phyloP scores from a whole-genome alignment of 2,888 invertebrate genomes.

The Drosophila pseudotakahashii region DNA sequence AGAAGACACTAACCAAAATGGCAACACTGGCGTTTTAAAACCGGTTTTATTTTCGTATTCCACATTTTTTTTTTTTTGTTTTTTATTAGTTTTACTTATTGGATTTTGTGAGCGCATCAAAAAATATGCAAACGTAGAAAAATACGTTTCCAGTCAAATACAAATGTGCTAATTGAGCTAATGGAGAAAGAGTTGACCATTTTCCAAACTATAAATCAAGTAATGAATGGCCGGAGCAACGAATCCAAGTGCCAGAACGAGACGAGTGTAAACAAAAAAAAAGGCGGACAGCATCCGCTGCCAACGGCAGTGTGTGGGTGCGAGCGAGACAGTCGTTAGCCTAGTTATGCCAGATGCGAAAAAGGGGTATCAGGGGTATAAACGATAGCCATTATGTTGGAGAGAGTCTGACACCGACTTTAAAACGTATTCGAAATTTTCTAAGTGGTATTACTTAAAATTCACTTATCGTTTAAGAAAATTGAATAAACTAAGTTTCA shows the following conservation, averaged over 20 bases:
- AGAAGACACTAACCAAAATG: conserved; percentile 51
- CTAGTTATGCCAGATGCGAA: conserved; percentile 27
- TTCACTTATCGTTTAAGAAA: no score
- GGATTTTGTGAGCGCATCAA: conserved; percentile 40
- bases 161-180: conserved; percentile 61
- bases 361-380: conserved; percentile 9
- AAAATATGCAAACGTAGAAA: conserved; percentile 23
- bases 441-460: no score
- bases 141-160: conserved; percentile 36
- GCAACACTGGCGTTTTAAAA: conserved; percentile 62
- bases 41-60: conserved; percentile 53
- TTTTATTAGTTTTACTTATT: conserved; percentile 12
- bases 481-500: no score
- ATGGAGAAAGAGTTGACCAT: conserved; percentile 45
- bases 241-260: conserved; percentile 25
- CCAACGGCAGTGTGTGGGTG: conserved; percentile 15
- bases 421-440: no score
- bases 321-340: conserved; percentile 17
- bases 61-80: conserved; percentile 2
- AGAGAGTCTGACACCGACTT: no score
- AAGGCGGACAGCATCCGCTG: conserved; percentile 31
- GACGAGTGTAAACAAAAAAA: conserved; percentile 25
- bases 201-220: conserved; percentile 66
- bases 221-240: conserved; percentile 60
- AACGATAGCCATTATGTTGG: no score